Conservation (phyloP, 2,113 vertebrate species). For the Heterocephalus glaber region DNA sequence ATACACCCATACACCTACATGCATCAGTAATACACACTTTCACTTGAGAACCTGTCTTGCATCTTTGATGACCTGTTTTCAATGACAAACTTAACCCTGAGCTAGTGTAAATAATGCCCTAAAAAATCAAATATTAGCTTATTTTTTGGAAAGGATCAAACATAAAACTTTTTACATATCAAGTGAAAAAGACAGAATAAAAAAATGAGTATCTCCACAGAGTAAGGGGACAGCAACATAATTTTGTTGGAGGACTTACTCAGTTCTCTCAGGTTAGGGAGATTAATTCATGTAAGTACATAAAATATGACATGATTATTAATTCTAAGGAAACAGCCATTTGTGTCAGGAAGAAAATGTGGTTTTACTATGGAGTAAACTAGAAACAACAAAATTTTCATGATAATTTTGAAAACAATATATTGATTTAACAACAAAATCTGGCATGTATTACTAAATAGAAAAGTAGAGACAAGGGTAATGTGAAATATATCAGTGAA, state of each 20-base stretch:
- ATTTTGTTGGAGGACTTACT: not conserved
- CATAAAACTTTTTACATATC: not conserved
- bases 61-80: not conserved
- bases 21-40: not conserved
- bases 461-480: not conserved
- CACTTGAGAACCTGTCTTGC: not conserved
- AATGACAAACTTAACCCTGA: not conserved
- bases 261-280: not conserved
- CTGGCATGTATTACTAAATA: not conserved
- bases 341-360: not conserved
- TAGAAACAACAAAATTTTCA: not conserved
- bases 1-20: not conserved
- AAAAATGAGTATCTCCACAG: not conserved
- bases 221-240: not conserved
- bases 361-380: not conserved
- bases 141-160: not conserved
- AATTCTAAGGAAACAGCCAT: not conserved
- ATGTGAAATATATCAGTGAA: not conserved
- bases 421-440: not conserved
- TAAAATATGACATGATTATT: not conserved
- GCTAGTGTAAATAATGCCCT: not conserved
- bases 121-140: not conserved
- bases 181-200: not conserved
- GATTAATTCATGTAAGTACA: not conserved
- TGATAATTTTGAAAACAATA: not conserved